These are phyloP conservation scores for Pseudotriccus pelzelni DNA, from an alignment of 2,797 vertebrate genomes.

Conservation along the genomic window DNA sequence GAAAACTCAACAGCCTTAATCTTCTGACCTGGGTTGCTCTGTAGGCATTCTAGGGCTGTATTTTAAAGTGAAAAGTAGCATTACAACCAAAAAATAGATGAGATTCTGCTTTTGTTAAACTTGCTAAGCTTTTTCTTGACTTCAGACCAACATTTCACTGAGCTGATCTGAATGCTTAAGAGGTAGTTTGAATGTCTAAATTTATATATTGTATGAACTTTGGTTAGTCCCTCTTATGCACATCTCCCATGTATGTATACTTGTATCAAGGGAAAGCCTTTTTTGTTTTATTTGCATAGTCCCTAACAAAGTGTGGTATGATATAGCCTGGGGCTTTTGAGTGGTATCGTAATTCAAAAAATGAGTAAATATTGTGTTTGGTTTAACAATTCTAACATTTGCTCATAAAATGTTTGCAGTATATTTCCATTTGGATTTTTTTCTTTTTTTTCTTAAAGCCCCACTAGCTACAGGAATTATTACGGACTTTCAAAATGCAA, in stretches of 20 bases:
- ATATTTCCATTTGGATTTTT: background rate
- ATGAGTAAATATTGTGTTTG: background rate
- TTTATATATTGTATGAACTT: background rate
- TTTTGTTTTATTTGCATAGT: background rate
- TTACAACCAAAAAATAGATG: background rate
- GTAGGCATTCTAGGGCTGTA: background rate
- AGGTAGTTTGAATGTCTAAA: background rate
- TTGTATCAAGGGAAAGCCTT: background rate
- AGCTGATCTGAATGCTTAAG: background rate
- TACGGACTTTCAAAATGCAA: background rate
- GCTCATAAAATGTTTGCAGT: background rate
- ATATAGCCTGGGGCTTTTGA: background rate
- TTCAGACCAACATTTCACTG: background rate
- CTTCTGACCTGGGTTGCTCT: background rate
- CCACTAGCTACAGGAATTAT: background rate
- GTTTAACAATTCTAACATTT: background rate
- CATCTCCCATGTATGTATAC: background rate
- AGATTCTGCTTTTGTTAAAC: background rate
- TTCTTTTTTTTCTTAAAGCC: background rate
- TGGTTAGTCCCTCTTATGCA: background rate
- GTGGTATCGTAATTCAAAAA: background rate
- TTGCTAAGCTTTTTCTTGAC: background rate
- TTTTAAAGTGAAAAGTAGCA: background rate
- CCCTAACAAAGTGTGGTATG: background rate
- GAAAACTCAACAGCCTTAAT: background rate